Percentiles rank a stretch among this genome's conserved stretches.
Conservation (phyloP, 1,140 invertebrate genomes). For the Drosophila biarmipes region DNA sequence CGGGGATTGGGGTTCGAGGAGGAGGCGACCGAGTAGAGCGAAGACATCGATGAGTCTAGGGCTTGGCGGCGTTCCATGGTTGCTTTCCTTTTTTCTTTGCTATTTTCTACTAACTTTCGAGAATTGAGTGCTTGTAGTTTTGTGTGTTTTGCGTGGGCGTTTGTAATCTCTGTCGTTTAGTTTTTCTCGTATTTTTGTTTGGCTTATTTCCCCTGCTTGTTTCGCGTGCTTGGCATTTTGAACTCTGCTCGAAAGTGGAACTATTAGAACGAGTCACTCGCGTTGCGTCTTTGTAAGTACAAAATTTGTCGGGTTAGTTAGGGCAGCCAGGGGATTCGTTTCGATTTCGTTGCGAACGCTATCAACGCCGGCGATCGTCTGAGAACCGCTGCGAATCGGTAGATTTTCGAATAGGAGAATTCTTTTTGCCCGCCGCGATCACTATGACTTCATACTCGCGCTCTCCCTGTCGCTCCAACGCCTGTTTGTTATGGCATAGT, state of each 20-base stretch:
- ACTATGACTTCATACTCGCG: constrained; percentile 73
- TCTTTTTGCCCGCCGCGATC: constrained; percentile 27
- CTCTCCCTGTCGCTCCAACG: constrained; percentile 32
- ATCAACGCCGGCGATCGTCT: constrained; percentile 81
- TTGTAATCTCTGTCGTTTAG: constrained; percentile 74
- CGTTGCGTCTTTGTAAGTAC: constrained; percentile 34
- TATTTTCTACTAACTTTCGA: constrained; percentile 32
- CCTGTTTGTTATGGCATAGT: constrained; percentile 68
- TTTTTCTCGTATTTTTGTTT: constrained; percentile 32
- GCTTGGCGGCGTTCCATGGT: constrained; percentile 77
- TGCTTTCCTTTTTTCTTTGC: constrained; percentile 24
- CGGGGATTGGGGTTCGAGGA: constrained; percentile 63
- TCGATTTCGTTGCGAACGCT: constrained; percentile 68
- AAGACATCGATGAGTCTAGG: constrained; percentile 84
- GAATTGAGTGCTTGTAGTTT: constrained; percentile 54
- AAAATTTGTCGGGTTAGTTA: constrained; percentile 51
- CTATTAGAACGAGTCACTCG: constrained; percentile 32
- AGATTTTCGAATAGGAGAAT: constrained; percentile 32
- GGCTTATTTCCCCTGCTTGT: constrained; percentile 38
- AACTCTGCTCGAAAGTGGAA: constrained; percentile 31
- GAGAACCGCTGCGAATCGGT: constrained; percentile 51
- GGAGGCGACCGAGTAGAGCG: constrained; percentile 78
- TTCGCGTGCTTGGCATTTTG: constrained; percentile 50
- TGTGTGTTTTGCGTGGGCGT: constrained; percentile 71
- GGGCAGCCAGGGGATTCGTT: constrained; percentile 19